Evolutionary conservation across 2,888 invertebrate genomes (phyloP), one percentile per base, ranked within the genome.

Genomic region (Drosophila rellima): DNA sequence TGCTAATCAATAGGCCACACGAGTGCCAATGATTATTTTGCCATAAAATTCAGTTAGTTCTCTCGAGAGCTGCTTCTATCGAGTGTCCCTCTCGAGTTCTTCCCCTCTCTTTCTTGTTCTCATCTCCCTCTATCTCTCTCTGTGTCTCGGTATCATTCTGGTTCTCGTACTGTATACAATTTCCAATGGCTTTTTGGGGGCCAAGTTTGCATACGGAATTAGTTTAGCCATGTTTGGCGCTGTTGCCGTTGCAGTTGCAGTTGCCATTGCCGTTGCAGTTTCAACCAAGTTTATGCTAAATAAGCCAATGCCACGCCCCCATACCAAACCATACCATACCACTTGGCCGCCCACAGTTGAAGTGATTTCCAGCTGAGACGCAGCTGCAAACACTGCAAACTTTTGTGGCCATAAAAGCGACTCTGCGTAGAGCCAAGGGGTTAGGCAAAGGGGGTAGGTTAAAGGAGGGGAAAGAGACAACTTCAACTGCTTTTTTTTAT

Each of bases 1-100:
- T 88, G 86, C 82, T 86, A 83, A 88, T 88, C 89, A 88, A 88
- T 88, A 88, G 89, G 83, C 83, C 89, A 78, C 87, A 83, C 80
- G 75, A 75, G 83, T 83, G 83, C 78, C 88, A 83, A 83, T 83
- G 89, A 84, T 84, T 84, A 84, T 84, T 86, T 84, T 78, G 83
- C 83, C 80, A 88, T 84, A 88, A 86, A 80, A 86, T 74, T 88
- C 81, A 74, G 84, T 88, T 88, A 86, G 87, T 47, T 76, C 85
- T 78, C 73, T 62, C 54, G 82, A 76, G 78, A 55, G 56, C 55
- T 40, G 39, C 69, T 59, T 40, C 44, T 42, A 15, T 48, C 50
- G 50, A 42, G 61, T 44, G 40, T 52, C 47, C 63, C 52, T 45
- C 35, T 56, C 29, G 35, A 33, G 23, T 23, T 35, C n/a, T 45